Base-by-base conservation (phyloP, 2,797 vertebrate species). In the Enoplosus armatus region DNA sequence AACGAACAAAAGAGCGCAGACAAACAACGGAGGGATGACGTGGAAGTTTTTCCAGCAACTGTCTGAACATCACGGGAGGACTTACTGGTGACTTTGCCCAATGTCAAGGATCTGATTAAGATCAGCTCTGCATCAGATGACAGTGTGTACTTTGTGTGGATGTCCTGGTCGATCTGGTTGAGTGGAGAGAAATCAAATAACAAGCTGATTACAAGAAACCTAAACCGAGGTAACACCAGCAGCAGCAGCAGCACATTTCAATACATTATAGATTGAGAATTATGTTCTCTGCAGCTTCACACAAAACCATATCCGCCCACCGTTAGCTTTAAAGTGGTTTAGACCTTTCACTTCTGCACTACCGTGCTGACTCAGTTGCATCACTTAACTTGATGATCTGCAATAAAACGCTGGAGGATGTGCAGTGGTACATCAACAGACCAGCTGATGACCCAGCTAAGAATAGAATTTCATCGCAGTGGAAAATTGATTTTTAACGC, bases 11-110 rank as follows among this genome's bases (percentile, higher is more conserved):
- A 55, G 39, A 47, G 9, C 22, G 4, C 22, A 39, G 58, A 11
- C 14, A 43, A 43, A 45, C 35, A 54, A 41, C 3, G 33, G 41
- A 18, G 31, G 24, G 4, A 7, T 4, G 48, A 68, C 0, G n/a
- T 39, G n/a, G 51, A 39, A 53, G 29, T 31, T 58, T 67, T 72
- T n/a, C 27, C 41, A 54, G 60, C 53, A 37, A 35, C 33, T 33
- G 33, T 29, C 61, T 20, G 24, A 41, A 50, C 41, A 24, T 35
- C 9, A 27, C 5, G 53, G 43, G 33, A 69, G 47, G 91, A 92
- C 96, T 94, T 94, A 99, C 98, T 96, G 94, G 94, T 91, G 89
- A 98, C 93, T 94, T 97, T 98, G 87, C 98, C 98, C 94, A 99
- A 92, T 81, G 95, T 97, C 87, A 99, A 92, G 37, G 97, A 97